Conservation (phyloP, 2,797 vertebrate species). For the Lates japonicus region DNA sequence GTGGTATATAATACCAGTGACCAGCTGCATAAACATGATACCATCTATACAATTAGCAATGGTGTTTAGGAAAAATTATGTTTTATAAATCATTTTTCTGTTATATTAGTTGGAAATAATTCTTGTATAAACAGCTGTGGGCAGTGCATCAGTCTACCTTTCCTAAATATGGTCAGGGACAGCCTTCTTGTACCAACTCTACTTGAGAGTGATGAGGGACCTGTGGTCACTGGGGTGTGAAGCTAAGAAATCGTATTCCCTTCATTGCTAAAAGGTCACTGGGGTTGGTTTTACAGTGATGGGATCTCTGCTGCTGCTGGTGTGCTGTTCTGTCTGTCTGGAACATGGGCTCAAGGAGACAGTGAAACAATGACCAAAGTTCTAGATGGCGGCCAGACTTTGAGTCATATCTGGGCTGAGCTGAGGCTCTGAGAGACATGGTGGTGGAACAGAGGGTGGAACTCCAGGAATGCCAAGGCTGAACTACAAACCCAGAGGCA, state of each 20-base stretch:
- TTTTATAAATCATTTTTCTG: background rate
- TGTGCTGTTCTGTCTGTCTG: slow-evolving; percentile 28
- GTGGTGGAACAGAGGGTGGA: slow-evolving; percentile 22
- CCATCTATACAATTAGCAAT: background rate
- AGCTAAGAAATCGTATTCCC: background rate
- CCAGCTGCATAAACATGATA: background rate
- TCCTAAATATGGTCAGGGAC: background rate
- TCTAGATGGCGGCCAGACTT: slow-evolving; percentile 17
- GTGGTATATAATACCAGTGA: background rate
- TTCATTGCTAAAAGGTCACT: background rate
- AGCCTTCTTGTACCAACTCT: background rate
- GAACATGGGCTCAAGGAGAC: slow-evolving; percentile 23
- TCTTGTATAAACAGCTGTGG: slow-evolving; percentile 11
- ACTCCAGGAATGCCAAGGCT: slow-evolving; percentile 21
- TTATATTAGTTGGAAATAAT: background rate
- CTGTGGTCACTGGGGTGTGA: background rate
- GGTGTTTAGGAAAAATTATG: background rate
- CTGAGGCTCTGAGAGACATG: slow-evolving; percentile 42
- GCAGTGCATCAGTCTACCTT: background rate
- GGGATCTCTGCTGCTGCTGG: slow-evolving; percentile 28
- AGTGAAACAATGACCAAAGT: slow-evolving; percentile 1
- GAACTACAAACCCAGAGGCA: slow-evolving; percentile 26
- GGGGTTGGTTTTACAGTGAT: slow-evolving; percentile 23
- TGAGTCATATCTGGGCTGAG: slow-evolving; percentile 27
- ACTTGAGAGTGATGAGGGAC: background rate